These are phyloP conservation scores for Chlamydotis undulata DNA, from an alignment of 2,113 vertebrate species.

Conservation along the genomic window DNA sequence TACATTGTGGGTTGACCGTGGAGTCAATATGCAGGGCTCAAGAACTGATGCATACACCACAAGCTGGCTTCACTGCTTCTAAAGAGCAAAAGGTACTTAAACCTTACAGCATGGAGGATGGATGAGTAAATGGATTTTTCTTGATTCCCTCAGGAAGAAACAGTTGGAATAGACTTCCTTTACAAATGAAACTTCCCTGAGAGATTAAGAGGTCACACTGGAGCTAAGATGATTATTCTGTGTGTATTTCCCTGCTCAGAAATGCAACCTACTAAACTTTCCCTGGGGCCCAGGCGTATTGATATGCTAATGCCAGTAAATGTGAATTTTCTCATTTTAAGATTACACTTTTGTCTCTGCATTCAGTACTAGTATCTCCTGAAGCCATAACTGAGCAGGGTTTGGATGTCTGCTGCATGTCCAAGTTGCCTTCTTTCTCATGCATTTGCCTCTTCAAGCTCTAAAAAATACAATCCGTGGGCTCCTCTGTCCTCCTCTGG, in stretches of 20 bases:
- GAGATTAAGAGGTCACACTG: neutral
- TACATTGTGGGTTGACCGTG: neutral
- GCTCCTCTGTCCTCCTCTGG: neutral
- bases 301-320: neutral
- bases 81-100: neutral
- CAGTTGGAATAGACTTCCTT: neutral
- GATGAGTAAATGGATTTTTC: neutral
- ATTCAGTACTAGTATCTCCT: neutral
- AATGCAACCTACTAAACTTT: neutral
- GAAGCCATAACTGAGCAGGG: neutral
- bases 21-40: neutral
- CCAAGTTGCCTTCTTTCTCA: neutral
- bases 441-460: neutral
- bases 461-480: neutral
- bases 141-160: neutral
- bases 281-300: neutral
- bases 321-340: neutral
- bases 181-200: neutral
- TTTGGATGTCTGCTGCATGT: neutral
- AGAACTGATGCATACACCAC: neutral
- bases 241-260: neutral
- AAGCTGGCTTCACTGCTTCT: neutral
- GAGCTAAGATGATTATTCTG: neutral
- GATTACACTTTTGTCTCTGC: neutral
- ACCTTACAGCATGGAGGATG: neutral